Base-by-base conservation (phyloP, 1,140 invertebrate genomes). In the Manduca sexta region DNA sequence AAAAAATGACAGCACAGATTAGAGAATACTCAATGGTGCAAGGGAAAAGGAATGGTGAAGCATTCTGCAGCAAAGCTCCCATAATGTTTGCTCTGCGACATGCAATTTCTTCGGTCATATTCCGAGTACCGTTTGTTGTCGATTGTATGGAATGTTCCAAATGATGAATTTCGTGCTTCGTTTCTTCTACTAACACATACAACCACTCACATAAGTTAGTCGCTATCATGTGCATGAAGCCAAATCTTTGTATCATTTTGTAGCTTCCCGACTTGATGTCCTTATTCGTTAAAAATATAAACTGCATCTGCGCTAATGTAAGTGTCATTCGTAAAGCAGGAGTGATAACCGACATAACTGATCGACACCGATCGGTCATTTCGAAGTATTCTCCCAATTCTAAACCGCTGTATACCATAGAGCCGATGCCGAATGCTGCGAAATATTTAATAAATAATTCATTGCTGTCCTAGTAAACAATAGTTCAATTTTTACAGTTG, bases 1-100 rank as follows among this genome's bases (percentile, higher is more conserved):
- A 94, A 4, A 93, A 84, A 64, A 96, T 94, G 14, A 95, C 95
- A 21, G 95, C 94, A 74, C 93, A 95, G 54, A 97, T 90, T 15
- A 92, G 82, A 18, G 90, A 91, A 86, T 96, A 97, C 82, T 97
- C 95, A 62, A 97, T 95, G 35, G 94, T 95, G 79, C 95, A 96
- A 1, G 95, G 95, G 71, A 96, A 97, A 3, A 97, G 88, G 74
- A 96, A 96, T 1, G 94, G 94, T 14, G 92, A 92, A 2, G 93
- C 91, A 68, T 94, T 92, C 64, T 94, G 90, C 1, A 96, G 90
- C 14, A 97, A 90, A 81, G 70, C 92, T 77, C 83, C 90, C 90
- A 88, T 90, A 51, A 88, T 91, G 34, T 88, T 90, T 3, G 88
- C 84, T 31, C 88, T 73, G 13, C 82, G 74, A 53, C 88, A 89